These are phyloP conservation scores for Propithecus perrieri DNA, from an alignment of 2,797 vertebrate species.

Conservation along the genomic window DNA sequence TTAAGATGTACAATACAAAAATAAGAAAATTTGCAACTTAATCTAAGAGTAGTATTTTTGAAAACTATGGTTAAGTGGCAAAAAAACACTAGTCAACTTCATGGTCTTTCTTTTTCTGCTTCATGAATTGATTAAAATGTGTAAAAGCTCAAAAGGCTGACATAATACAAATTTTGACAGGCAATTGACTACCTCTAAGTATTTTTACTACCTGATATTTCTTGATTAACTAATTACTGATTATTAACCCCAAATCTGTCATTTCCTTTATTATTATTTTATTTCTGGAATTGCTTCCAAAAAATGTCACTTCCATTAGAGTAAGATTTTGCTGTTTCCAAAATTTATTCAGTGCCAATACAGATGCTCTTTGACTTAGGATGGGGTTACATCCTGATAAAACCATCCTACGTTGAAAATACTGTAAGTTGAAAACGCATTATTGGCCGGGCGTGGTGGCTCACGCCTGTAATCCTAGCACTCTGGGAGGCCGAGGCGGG, in stretches of 20 bases:
- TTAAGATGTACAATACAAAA: not conserved
- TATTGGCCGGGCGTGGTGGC: too few relatives aligned
- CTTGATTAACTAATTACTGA: not conserved
- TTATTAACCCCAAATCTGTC: not conserved
- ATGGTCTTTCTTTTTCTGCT: conserved; percentile 7
- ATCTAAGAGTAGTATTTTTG: not conserved
- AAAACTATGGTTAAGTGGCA: not conserved
- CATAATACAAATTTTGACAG: not conserved
- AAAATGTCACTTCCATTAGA: conserved; percentile 6
- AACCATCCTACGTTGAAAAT: not conserved
- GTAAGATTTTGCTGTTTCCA: conserved; percentile 12
- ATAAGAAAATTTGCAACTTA: not conserved
- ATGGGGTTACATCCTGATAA: not conserved
- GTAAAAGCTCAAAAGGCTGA: not conserved
- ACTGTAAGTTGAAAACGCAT: not conserved
- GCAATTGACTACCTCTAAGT: not conserved
- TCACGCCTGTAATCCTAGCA: too few relatives aligned
- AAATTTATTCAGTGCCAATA: not conserved
- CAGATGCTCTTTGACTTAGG: not conserved
- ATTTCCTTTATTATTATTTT: not conserved
- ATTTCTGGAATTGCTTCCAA: too few relatives aligned
- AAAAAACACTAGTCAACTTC: not conserved
- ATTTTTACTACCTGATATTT: not conserved
- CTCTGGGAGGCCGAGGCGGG: too few relatives aligned
- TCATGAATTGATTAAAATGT: conserved; percentile 26